Conservation (phyloP, 2,797 vertebrate genomes). For the Siniperca scherzeri region DNA sequence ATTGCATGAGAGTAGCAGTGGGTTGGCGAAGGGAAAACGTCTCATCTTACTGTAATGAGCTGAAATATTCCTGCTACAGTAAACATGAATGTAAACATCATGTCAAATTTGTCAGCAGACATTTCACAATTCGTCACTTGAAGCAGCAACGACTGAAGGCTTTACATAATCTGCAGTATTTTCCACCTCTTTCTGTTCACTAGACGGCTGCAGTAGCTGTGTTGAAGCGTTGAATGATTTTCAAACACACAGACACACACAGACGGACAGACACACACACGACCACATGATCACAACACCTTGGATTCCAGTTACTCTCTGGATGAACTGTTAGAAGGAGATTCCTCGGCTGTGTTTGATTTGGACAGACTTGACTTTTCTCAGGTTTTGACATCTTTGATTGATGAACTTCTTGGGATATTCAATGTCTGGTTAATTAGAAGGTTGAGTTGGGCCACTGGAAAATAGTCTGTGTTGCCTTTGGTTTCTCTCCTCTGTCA, state of each 20-base stretch:
- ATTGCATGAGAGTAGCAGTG: conserved; percentile 30
- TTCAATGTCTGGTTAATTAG: conserved; percentile 79
- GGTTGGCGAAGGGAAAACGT: conserved; percentile 25
- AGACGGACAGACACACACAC: neutral
- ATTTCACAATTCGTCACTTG: conserved; percentile 41
- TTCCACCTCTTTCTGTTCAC: conserved; percentile 20
- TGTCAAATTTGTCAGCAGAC: conserved; percentile 58
- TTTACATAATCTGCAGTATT: conserved; percentile 19
- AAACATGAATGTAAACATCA: conserved; percentile 69
- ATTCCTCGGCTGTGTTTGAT: conserved; percentile 64
- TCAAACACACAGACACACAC: conserved; percentile 33
- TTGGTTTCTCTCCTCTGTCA: conserved; percentile 59
- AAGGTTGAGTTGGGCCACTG: conserved; percentile 59
- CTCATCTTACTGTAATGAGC: conserved; percentile 54
- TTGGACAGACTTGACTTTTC: conserved; percentile 65
- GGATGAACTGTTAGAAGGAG: conserved; percentile 53
- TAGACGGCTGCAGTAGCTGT: conserved; percentile 33
- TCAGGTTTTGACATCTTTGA: conserved; percentile 67
- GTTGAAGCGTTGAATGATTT: conserved; percentile 10
- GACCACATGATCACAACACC: conserved; percentile 41
- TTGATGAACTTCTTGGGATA: conserved; percentile 75
- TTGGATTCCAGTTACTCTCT: conserved; percentile 56
- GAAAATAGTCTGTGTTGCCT: conserved; percentile 68
- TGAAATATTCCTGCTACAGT: conserved; percentile 44
- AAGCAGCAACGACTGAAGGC: conserved; percentile 1